Evolutionary conservation across 2,797 vertebrate genomes (phyloP).

Genomic region (Danio kyathit): DNA sequence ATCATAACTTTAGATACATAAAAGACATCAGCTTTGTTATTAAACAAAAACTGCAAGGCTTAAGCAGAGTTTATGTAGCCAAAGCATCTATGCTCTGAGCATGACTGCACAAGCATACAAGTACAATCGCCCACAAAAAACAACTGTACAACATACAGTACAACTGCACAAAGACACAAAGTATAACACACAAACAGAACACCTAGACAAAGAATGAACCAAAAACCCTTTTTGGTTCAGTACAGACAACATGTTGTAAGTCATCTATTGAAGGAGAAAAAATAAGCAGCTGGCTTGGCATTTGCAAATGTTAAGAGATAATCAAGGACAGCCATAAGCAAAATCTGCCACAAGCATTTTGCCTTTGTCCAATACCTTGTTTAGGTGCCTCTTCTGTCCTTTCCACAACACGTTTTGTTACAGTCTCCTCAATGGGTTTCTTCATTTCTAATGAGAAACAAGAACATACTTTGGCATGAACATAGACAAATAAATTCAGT

Average conservation of each 20-base stretch:
- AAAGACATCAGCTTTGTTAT: conserved; percentile 72
- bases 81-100: conserved; percentile 45
- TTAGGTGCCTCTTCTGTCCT: conserved; percentile 60
- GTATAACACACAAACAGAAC: background rate
- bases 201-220: conserved; percentile 10
- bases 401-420: conserved; percentile 62
- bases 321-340: conserved; percentile 57
- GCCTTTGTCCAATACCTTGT: conserved; percentile 70
- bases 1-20: conserved; percentile 70
- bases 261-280: background rate
- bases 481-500: conserved; percentile 1
- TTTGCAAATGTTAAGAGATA: conserved; percentile 14
- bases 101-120: conserved; percentile 61
- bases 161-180: conserved; percentile 24
- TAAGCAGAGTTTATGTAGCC: conserved; percentile 23
- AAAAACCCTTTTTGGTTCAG: conserved; percentile 19
- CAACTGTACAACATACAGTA: conserved; percentile 26
- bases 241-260: background rate
- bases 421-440: conserved; percentile 70
- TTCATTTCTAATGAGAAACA: conserved; percentile 70
- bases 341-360: conserved; percentile 44
- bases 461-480: conserved; percentile 57
- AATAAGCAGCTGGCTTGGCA: background rate
- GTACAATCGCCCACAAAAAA: conserved; percentile 35
- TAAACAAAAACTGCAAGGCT: conserved; percentile 25